A percentile compares a stretch with the other conserved stretches of the same genome.
phyloP scores from a whole-genome alignment of 92 coral and sea anemone species.

The Pocillopora meandrina region DNA sequence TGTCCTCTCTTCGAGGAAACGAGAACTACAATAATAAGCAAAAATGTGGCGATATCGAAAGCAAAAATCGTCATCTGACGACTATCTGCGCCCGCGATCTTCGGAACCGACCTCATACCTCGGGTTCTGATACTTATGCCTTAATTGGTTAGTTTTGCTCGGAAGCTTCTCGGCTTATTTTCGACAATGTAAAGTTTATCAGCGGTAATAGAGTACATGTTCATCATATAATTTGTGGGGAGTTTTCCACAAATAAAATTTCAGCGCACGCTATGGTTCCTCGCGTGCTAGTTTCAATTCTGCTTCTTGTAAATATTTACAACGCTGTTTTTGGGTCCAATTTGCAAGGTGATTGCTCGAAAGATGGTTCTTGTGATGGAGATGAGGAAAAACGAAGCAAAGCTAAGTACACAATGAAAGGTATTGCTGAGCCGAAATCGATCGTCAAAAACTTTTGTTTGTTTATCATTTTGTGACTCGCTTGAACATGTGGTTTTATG shows the following conservation, averaged over 20 bases:
- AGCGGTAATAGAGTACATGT: not conserved
- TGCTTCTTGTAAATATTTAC: not conserved
- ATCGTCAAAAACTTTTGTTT: not conserved
- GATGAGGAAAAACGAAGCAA: conserved; percentile 44
- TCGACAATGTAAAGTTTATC: not conserved
- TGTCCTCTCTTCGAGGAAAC: not conserved
- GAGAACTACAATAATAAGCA: not conserved
- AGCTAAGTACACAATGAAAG: conserved; percentile 62
- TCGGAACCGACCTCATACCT: not conserved
- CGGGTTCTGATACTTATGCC: not conserved
- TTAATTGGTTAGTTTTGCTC: conserved; percentile 4
- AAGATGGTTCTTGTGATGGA: conserved; percentile 41
- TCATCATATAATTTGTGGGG: too few species aligned
- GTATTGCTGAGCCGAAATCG: conserved; percentile 14
- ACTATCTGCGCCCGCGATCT: conserved; percentile 5
- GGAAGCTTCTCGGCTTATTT: not conserved
- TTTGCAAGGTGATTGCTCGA: conserved; percentile 21
- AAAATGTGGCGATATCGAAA: not conserved
- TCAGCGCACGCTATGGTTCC: not conserved
- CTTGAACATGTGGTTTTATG: not conserved
- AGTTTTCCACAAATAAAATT: not conserved
- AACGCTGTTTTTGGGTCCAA: conserved; percentile 10
- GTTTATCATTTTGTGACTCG: not conserved
- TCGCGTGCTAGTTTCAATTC: not conserved
- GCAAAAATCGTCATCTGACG: not conserved